Base-by-base conservation (phyloP, 1,140 invertebrate genomes). In the Pseudachorutes palmiensis region DNA sequence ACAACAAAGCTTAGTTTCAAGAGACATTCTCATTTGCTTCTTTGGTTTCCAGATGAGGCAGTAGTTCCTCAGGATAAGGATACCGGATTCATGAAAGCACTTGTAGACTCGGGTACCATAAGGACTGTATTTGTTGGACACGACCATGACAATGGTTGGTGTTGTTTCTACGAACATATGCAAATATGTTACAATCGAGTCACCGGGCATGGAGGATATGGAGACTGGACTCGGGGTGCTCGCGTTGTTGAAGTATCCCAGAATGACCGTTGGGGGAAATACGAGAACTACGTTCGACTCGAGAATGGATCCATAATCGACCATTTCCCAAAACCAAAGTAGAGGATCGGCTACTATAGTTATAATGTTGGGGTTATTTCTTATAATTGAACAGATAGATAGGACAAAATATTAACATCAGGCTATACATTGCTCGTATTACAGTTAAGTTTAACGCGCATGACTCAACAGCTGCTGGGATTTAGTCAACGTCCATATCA, bases 41-140 rank as follows among this genome's bases (percentile, higher is more conserved):
- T 12, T 12, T 45, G 9, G 9, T 12, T 12, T 45, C 19, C 22
- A 63, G 66, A 67, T 58, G 66, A 68, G 32, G 49, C 33, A 24
- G 67, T 68, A 1, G 60, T 60, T 3, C 67, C 67, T 5, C 61
- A 64, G 45, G 58, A 64, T 3, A 32, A 22, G 28, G 67, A 68
- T 28, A 36, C 36, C 9, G 36, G 36, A 45, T 45, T 45, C 36
- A 60, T 48, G 19, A 61, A 41, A n/a, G 67, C 59, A 28, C 48
- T 68, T 9, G 60, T 68, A n/a, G 16, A 63, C 1, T 66, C 67
- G n/a, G 62, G 66, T 28, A 41, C 48, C 2, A 51, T 64, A 5
- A 45, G 19, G 19, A 45, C 36, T 45, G 36, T 19, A 19, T 45
- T 45, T 45, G 36, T 45, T 45, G 36, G 36, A 45, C 36, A 45